Evolutionary conservation across 2,113 vertebrate species (phyloP), one percentile per base, ranked within the genome.

Genomic region (Serinus canaria): DNA sequence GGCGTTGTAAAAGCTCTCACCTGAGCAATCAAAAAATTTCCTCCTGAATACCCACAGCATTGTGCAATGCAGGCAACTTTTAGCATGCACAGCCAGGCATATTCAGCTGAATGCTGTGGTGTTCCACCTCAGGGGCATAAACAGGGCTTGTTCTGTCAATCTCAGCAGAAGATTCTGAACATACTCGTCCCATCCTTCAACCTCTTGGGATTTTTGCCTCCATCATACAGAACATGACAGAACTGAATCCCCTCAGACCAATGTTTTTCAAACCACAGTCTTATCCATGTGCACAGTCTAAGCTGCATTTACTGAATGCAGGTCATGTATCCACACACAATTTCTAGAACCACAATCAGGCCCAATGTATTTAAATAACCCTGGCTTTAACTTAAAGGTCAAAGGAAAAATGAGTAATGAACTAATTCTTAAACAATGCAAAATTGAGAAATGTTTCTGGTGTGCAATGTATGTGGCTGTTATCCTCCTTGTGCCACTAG

Each of bases 391-490:
- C 87, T 85, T 83, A 94, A 97, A 97, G 97, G 97, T 97, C 95
- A 97, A 92, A 94, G 96, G 95, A 96, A 97, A 97, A 97, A 95
- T 97, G 94, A 97, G 88, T 95, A 97, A 97, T 91, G 90, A 95
- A 87, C 72, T 83, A 92, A 95, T 75, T 86, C 50, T 69, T 74
- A 86, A 96, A 97, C 97, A 97, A 97, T 97, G 88, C 67, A 83
- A 94, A 96, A 92, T 82, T 92, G 87, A 93, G 94, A 96, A 97
- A 70, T 81, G 90, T 67, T 96, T 85, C 90, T 94, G 75, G 83
- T 95, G 92, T 94, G 94, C 93, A 97, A 96, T 94, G 90, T 97
- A 96, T 96, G 95, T 93, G 91, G 73, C 81, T 92, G 87, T 95
- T 94, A 96, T 68, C 85, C 93, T 87, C 80, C 96, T 97, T 93